Base-by-base conservation (phyloP, 2,113 vertebrate species). In the Centropus unirufus region DNA sequence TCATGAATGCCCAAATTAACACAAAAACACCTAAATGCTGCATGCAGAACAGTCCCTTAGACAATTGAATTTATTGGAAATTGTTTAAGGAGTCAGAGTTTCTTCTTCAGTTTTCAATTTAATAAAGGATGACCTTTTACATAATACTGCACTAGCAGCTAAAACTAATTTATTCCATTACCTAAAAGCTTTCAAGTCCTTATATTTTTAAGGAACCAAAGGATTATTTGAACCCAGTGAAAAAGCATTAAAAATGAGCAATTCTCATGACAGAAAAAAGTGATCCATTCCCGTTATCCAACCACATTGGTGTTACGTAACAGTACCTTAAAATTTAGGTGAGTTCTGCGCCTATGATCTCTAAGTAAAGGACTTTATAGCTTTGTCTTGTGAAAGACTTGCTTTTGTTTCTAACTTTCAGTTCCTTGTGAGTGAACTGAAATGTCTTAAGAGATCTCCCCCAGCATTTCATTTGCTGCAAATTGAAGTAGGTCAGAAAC, bases 61-160 rank as follows among this genome's bases (percentile, higher is more conserved):
- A 75, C 4, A 23, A 49, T 10, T 9, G 23, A 2, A 1, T 1
- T 34, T 20, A 74, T 66, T 23, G 3, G 27, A 57, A 34, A 63
- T 72, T 74, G 27, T 69, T 76, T 49, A 61, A 64, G 23, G 17
- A 55, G 5, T 79, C 49, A 62, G 5, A 7, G 11, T 67, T 39
- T 32, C 54, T 87, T 86, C 69, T 68, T 61, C 54, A 69, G 36
- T 40, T 85, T 84, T 68, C 52, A 23, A 8, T 61, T 18, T 54
- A 87, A 73, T 68, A 85, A 79, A 91, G 68, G 20, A 23, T 64
- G 66, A 90, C 32, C 49, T 92, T 95, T 95, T 85, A 51, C 14
- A 40, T 73, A 76, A 82, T 64, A 36, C 30, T 75, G 39, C 52
- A 91, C n/a, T 49, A 79, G 20, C 39, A 90, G 36, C 55, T 81